These are phyloP conservation scores for Adineta ricciae DNA, from an alignment of 2,888 invertebrate genomes.

Conservation along the genomic window DNA sequence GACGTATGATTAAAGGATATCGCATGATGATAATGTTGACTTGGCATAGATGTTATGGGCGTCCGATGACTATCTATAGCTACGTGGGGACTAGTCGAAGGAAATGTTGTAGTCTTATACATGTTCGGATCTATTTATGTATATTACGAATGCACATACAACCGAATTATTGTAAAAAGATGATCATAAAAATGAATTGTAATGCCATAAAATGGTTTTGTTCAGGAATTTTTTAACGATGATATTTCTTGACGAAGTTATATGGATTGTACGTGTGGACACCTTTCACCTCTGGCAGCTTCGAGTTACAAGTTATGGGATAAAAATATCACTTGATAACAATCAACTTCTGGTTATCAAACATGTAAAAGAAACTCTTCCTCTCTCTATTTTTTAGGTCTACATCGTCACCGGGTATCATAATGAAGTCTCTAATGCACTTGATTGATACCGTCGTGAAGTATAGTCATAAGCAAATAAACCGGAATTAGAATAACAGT, in stretches of 20 bases:
- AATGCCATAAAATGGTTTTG: no score
- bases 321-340: neutral
- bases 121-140: neutral
- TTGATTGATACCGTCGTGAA: neutral
- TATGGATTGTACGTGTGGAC: no score
- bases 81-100: neutral
- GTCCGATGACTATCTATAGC: neutral
- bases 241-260: no score
- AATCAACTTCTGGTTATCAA: neutral
- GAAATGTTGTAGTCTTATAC: neutral
- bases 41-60: neutral
- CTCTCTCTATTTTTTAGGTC: neutral
- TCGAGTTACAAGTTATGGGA: no score
- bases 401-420: neutral
- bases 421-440: neutral
- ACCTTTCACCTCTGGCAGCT: no score
- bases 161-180: neutral
- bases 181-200: no score
- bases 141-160: neutral
- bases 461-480: neutral
- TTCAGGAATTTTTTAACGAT: no score
- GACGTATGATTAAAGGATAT: conserved; percentile 10
- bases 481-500: neutral
- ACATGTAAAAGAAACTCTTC: neutral
- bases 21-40: neutral